These are phyloP conservation scores for Branchinecta sandiegonensis DNA, from an alignment of 2,888 invertebrate genomes.

Conservation along the genomic window DNA sequence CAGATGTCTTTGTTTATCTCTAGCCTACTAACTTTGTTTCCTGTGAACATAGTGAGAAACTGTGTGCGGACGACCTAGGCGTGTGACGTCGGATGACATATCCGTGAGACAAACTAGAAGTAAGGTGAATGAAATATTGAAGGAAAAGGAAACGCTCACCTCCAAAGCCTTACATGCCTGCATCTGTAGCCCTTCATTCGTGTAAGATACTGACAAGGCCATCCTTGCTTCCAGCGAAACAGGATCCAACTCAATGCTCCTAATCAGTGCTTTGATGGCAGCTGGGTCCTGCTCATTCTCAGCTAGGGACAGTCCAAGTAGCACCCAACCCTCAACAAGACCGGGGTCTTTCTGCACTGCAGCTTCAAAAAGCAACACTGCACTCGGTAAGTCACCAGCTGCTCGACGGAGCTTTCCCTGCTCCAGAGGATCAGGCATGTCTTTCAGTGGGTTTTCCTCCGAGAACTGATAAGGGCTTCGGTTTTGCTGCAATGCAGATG, in stretches of 20 bases:
- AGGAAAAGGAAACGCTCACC: slow-evolving; percentile 29
- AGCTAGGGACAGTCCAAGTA: slow-evolving; percentile 74
- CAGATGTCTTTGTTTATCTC: too few species aligned
- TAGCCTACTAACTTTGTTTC: too few species aligned
- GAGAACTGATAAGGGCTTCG: slow-evolving; percentile 49
- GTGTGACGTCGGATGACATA: too few species aligned
- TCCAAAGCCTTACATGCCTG: slow-evolving; percentile 68
- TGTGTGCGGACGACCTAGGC: too few species aligned
- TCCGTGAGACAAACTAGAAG: background rate
- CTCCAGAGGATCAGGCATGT: slow-evolving; percentile 59
- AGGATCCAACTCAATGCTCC: slow-evolving; percentile 63
- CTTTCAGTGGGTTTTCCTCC: slow-evolving; percentile 70
- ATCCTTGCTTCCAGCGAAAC: slow-evolving; percentile 68
- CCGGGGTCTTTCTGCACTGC: slow-evolving; percentile 69
- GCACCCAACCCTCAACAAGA: slow-evolving; percentile 68
- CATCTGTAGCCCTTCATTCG: slow-evolving; percentile 85
- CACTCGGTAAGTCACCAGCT: slow-evolving; percentile 82
- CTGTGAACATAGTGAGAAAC: too few species aligned
- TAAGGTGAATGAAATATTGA: background rate
- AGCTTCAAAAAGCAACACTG: slow-evolving; percentile 90
- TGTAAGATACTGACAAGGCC: slow-evolving; percentile 81
- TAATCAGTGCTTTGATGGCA: slow-evolving; percentile 80
- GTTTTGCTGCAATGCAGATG: background rate
- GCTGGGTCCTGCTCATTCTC: slow-evolving; percentile 94
- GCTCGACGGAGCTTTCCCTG: slow-evolving; percentile 68